These are phyloP conservation scores for Drosophila bunnanda DNA, from an alignment of 2,888 invertebrate species.

Conservation along the genomic window DNA sequence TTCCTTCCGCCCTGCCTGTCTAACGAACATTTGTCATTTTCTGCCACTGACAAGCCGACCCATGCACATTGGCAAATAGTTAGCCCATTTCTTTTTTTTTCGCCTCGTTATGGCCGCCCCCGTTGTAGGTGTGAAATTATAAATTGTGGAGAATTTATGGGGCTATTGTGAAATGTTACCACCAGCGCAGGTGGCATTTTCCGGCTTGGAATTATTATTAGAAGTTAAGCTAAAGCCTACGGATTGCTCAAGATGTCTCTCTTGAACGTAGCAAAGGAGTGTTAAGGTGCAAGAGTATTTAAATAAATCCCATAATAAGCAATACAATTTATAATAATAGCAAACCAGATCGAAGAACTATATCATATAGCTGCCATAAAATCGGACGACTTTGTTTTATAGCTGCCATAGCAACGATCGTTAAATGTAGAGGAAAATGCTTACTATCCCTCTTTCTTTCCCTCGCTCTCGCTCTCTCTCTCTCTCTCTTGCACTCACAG, in stretches of 20 bases:
- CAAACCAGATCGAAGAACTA: no score
- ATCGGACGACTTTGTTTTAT: no score
- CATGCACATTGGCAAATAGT: slow-evolving; percentile 76
- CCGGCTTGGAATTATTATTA: slow-evolving; percentile 11
- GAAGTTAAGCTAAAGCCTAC: not conserved
- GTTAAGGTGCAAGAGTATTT: not conserved
- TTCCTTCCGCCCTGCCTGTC: slow-evolving; percentile 67
- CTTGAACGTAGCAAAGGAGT: not conserved
- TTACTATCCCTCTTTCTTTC: no score
- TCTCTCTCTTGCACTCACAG: no score
- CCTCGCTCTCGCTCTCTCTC: no score
- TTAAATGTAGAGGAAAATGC: no score
- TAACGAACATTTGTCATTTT: slow-evolving; percentile 74
- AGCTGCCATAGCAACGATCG: no score
- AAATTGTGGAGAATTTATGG: slow-evolving; percentile 74
- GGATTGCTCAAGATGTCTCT: not conserved
- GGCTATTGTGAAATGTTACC: slow-evolving; percentile 57
- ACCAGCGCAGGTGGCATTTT: slow-evolving; percentile 44
- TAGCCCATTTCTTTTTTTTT: slow-evolving; percentile 41
- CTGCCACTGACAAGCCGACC: slow-evolving; percentile 67
- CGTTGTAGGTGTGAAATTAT: slow-evolving; percentile 74
- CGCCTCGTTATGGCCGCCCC: slow-evolving; percentile 58
- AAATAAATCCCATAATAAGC: no score
- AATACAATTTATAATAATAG: no score
- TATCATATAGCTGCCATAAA: no score